Percentiles rank a stretch among this genome's conserved stretches.
These are phyloP conservation scores for Willowsia nigromaculata DNA, from an alignment of 2,888 invertebrate genomes.

Conservation along the genomic window DNA sequence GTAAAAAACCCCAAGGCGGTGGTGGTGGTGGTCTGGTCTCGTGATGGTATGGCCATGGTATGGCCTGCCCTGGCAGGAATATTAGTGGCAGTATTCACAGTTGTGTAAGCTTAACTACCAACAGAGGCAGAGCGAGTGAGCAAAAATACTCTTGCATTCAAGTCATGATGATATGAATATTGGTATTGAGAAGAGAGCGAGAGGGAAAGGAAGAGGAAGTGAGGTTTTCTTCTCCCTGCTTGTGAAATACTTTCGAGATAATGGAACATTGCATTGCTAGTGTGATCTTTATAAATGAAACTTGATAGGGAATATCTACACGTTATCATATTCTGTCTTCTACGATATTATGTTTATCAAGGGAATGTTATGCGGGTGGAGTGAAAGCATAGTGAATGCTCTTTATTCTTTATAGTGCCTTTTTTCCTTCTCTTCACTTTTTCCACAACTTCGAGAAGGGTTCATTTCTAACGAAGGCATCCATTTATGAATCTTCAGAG, in stretches of 20 bases:
- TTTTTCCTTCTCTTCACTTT: too few species aligned
- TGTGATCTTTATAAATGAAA: constrained; percentile 20
- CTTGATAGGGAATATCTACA: not conserved
- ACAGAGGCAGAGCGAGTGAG: not conserved
- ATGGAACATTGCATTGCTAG: not conserved
- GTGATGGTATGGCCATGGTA: not conserved
- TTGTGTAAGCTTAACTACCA: not conserved
- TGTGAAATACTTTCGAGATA: not conserved
- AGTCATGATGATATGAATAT: not conserved
- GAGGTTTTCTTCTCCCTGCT: not conserved
- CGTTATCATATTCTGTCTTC: not conserved
- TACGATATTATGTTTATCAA: not conserved
- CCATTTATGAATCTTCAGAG: too few species aligned
- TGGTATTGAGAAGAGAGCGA: not conserved
- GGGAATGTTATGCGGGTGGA: not conserved
- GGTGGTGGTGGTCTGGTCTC: constrained; percentile 4
- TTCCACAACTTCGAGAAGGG: too few species aligned
- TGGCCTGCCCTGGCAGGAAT: not conserved
- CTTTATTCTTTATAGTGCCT: too few species aligned
- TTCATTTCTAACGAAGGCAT: too few species aligned
- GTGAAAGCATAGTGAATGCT: too few species aligned
- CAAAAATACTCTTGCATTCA: not conserved
- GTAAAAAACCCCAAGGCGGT: not conserved
- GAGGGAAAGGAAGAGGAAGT: not conserved
- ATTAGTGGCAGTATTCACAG: not conserved